These are phyloP conservation scores for Portunus trituberculatus DNA, from an alignment of 1,140 invertebrate species.

Conservation along the genomic window DNA sequence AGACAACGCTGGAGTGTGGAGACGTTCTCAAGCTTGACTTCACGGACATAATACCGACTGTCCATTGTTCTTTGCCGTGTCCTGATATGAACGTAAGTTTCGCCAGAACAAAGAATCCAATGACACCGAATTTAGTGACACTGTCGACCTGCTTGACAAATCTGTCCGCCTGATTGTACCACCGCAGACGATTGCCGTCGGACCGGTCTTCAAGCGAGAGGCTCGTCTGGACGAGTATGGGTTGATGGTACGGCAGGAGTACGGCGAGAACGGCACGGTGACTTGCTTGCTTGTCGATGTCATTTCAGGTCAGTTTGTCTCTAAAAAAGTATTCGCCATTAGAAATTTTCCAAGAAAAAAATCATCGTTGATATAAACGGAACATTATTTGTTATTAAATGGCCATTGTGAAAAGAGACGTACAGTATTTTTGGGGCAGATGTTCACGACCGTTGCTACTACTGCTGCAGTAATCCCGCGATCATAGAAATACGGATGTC, in stretches of 20 bases:
- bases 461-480: no score
- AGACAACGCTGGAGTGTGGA: background rate
- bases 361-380: no score
- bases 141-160: background rate
- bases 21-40: background rate
- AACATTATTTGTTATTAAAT: no score
- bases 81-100: background rate
- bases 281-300: background rate
- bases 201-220: background rate
- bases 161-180: background rate
- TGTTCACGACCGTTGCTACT: no score
- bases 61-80: conserved; percentile 3
- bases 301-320: background rate
- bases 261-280: background rate
- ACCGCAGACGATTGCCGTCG: background rate
- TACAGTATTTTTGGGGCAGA: no score
- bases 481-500: no score
- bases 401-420: no score
- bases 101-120: background rate
- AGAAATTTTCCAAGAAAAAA: no score
- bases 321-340: background rate
- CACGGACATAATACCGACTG: background rate
- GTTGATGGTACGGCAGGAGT: background rate
- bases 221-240: background rate
- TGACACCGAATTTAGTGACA: background rate